Base-by-base conservation (phyloP, 2,113 vertebrate genomes). In the Peromyscus leucopus region DNA sequence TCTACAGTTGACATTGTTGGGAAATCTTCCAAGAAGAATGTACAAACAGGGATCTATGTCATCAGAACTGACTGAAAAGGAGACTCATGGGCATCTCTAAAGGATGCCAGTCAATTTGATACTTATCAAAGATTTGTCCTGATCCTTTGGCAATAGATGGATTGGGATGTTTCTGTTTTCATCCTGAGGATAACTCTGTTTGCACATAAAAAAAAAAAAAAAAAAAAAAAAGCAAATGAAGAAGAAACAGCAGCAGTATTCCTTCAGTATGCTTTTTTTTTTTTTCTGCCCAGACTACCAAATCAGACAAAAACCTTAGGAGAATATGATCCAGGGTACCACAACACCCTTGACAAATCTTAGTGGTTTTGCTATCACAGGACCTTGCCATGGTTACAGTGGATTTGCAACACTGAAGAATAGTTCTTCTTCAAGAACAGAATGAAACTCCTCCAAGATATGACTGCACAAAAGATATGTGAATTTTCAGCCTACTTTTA, bases 261-360 rank as follows among this genome's bases (percentile, higher is more conserved):
- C 33, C 7, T 13, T 39, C n/a, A 33, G 12, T 3, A 28, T 93
- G 21, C 16, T 65, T 7, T 65, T 26, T 33, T 7, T 65, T 26
- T 33, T 71, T 71, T 19, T 65, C 24, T n/a, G 6, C 24, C 4
- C 21, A 31, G 61, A 7, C 16, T 31, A 71, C 13, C 5, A 61
- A 9, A 19, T 36, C 13, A 55, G 11, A 21, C 63, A 26, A 67
- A 55, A 92, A 71, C 19, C 11, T 48, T 21, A n/a, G 17, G 22
- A 59, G 11, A 9, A 12, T 3, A 4, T 84, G n/a, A 89, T 69
- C 10, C 72, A 61, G 9, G 10, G 4, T 5, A 59, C 1, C 71
- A 24, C 3, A 26, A 5, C 1, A 61, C 0, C 5, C 5, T 46
- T 71, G 39, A 2, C 1, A 24, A 83, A 75, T 22, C 57, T 61